Percentiles rank a stretch among this genome's conserved stretches.
These are phyloP conservation scores for Tylochromis polylepis DNA, from an alignment of 2,113 vertebrate genomes.

Conservation along the genomic window DNA sequence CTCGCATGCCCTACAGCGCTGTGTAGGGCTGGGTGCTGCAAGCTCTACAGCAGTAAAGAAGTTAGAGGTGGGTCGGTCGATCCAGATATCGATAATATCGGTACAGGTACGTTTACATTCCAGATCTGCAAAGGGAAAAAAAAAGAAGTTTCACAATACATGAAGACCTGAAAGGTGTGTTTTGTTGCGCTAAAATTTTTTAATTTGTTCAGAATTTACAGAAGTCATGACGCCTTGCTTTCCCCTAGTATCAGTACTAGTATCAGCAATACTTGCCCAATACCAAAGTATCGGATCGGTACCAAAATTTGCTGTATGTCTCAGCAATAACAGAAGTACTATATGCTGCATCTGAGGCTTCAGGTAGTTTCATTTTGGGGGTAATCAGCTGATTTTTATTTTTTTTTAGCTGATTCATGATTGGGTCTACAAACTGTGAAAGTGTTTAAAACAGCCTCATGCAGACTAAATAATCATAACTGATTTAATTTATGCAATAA, in stretches of 20 bases:
- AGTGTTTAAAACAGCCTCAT: not conserved
- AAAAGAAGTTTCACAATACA: not conserved
- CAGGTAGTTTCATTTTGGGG: not conserved
- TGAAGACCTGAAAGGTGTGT: not conserved
- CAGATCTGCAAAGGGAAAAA: not conserved
- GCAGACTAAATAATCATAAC: not conserved
- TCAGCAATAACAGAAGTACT: not conserved
- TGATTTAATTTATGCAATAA: not conserved
- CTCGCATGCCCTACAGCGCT: not conserved
- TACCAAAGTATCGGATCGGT: accelerated
- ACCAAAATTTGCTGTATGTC: not conserved
- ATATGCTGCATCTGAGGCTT: not conserved
- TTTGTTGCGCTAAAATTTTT: not conserved
- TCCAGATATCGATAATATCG: not conserved
- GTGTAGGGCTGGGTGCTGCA: not conserved
- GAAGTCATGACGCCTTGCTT: not conserved
- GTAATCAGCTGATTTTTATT: not conserved
- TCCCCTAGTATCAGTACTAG: not conserved
- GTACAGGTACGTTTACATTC: not conserved
- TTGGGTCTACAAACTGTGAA: not conserved
- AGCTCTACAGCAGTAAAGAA: not conserved
- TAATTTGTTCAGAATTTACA: not conserved
- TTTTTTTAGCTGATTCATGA: not conserved
- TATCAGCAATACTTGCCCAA: not conserved
- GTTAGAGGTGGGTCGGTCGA: not conserved